Conservation (phyloP, 2,797 vertebrate genomes). For the Meriones psammophilus region DNA sequence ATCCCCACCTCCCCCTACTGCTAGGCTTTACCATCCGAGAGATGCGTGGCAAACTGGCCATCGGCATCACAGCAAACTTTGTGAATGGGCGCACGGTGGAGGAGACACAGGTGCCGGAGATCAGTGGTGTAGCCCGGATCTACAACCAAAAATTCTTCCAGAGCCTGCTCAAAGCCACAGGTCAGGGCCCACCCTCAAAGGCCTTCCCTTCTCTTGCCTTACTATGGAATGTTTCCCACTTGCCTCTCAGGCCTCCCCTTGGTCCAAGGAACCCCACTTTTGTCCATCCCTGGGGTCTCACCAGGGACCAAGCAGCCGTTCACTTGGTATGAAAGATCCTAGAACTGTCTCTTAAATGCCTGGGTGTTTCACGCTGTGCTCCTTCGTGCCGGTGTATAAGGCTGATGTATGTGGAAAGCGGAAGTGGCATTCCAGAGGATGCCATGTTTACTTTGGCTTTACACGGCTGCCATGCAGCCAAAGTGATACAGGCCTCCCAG, state of each 20-base stretch:
- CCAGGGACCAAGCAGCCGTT: not conserved
- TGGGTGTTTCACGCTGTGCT: not conserved
- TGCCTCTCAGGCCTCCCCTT: not conserved
- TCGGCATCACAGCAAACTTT: constrained; percentile 97
- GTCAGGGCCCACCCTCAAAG: constrained; percentile 84
- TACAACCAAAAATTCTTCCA: constrained; percentile 99
- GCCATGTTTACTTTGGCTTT: not conserved
- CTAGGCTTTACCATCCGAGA: constrained; percentile 95
- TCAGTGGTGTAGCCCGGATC: constrained; percentile 97
- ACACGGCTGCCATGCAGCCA: not conserved
- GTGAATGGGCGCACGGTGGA: constrained; percentile 91
- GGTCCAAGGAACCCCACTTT: not conserved
- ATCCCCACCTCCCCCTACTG: not conserved
- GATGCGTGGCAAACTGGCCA: constrained; percentile 95
- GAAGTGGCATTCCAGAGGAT: constrained; percentile 19
- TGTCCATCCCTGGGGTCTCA: not conserved
- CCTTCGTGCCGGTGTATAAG: constrained; percentile 10
- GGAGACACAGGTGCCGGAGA: constrained; percentile 95
- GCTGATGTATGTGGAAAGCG: not conserved
- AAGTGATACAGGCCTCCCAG: not conserved
- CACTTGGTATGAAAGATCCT: not conserved
- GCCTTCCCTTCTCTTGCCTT: not conserved
- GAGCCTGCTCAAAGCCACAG: constrained; percentile 93
- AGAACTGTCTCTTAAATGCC: not conserved
- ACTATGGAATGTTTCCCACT: not conserved